phyloP scores from a whole-genome alignment of 2,888 invertebrate species.

The Drosophila falleni region DNA sequence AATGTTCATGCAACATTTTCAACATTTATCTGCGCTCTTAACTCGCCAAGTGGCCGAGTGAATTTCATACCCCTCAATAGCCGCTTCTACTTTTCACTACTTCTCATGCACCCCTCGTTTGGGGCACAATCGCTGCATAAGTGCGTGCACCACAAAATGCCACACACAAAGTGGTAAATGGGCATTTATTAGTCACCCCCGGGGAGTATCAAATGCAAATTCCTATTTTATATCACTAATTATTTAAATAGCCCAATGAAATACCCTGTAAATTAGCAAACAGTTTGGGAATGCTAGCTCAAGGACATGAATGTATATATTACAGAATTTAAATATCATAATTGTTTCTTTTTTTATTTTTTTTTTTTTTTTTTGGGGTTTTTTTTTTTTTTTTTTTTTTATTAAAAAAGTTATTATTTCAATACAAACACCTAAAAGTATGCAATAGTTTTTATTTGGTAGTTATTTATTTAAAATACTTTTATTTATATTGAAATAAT shows the following conservation, averaged over 20 bases:
- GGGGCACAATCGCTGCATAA: background rate
- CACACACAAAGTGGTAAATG: conserved; percentile 46
- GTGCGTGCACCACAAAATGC: conserved; percentile 27
- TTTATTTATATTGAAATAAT: no score
- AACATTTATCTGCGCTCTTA: conserved; percentile 66
- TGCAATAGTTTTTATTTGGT: no score
- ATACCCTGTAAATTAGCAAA: conserved; percentile 16
- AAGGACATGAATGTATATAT: background rate
- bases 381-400: no score
- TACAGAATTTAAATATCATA: no score
- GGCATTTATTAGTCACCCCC: conserved; percentile 49
- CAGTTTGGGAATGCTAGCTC: background rate
- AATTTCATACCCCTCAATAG: background rate
- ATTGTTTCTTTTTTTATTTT: no score
- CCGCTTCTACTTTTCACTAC: background rate
- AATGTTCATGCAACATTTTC: conserved; percentile 45
- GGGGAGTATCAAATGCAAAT: conserved; percentile 39
- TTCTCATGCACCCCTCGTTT: background rate
- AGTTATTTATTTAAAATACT: no score
- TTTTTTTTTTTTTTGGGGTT: no score
- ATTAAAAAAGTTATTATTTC: no score
- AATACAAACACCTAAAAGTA: no score
- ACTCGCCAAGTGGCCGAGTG: conserved; percentile 29
- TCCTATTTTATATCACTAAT: conserved; percentile 47
- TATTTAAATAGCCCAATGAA: conserved; percentile 40